A percentile compares a stretch with the other conserved stretches of the same genome.
Conservation (phyloP, 2,888 invertebrate genomes). For the Drosophila mimetica region DNA sequence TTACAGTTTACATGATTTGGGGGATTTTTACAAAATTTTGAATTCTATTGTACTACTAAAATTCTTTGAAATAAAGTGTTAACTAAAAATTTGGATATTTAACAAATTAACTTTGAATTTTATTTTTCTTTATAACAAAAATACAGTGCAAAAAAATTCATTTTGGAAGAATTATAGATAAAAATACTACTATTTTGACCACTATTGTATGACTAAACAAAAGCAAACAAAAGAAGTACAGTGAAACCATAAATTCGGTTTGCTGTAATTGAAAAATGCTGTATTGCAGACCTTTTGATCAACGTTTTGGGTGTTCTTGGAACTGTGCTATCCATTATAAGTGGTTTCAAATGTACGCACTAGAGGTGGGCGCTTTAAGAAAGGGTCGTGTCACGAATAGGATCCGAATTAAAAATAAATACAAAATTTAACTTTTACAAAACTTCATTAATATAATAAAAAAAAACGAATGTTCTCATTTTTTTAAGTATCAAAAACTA, state of each 20-base stretch:
- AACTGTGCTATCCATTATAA: conserved; percentile 23
- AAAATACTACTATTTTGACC: background rate
- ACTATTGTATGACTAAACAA: background rate
- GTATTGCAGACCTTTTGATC: conserved; percentile 14
- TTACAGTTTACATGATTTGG: background rate
- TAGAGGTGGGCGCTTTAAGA: background rate
- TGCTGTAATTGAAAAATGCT: conserved; percentile 6
- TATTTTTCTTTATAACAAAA: too few relatives aligned
- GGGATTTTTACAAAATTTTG: background rate
- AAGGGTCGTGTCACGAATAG: background rate
- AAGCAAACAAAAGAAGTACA: conserved; percentile 10
- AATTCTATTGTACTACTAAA: too few relatives aligned
- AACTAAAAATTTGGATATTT: too few relatives aligned
- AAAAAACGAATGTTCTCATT: background rate
- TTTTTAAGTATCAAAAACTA: too few relatives aligned
- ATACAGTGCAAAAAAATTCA: too few relatives aligned
- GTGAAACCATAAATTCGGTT: conserved; percentile 8
- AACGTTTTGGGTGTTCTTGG: conserved; percentile 22
- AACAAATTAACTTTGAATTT: too few relatives aligned
- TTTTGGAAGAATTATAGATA: too few relatives aligned
- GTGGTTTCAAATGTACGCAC: conserved; percentile 9
- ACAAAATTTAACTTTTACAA: background rate
- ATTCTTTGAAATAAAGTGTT: too few relatives aligned
- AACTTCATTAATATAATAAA: too few relatives aligned
- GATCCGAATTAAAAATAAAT: too few relatives aligned